phyloP scores from a whole-genome alignment of 2,797 vertebrate species.

The Sebastes aleutianus region DNA sequence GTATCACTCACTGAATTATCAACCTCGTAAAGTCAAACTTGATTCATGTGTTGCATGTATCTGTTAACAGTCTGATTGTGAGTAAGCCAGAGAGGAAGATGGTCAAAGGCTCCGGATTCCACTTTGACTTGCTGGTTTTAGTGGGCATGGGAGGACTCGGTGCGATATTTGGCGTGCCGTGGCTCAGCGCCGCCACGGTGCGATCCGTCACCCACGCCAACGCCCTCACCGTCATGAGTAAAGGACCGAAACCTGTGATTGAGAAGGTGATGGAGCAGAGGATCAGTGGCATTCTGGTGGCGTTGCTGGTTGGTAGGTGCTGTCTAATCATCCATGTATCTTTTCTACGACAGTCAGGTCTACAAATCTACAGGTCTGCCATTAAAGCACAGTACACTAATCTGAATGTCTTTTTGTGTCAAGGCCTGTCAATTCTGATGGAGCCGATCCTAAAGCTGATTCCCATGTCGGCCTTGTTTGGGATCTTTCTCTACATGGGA shows the following conservation, averaged over 20 bases:
- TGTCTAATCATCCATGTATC: background rate
- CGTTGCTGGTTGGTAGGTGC: slow-evolving; percentile 91
- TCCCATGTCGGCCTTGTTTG: slow-evolving; percentile 92
- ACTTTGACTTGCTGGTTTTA: slow-evolving; percentile 92
- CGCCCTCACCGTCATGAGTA: slow-evolving; percentile 93
- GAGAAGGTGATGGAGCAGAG: slow-evolving; percentile 94
- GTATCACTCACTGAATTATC: background rate
- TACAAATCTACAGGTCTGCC: background rate
- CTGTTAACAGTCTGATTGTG: slow-evolving; percentile 87
- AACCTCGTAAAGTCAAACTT: background rate
- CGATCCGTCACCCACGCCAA: slow-evolving; percentile 95
- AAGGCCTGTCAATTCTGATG: slow-evolving; percentile 95
- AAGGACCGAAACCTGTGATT: slow-evolving; percentile 84
- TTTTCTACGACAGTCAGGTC: background rate
- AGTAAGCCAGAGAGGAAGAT: slow-evolving; percentile 96
- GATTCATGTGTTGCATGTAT: background rate
- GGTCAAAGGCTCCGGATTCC: slow-evolving; percentile 95
- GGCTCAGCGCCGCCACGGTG: slow-evolving; percentile 96
- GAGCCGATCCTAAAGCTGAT: slow-evolving; percentile 92
- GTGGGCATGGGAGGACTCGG: slow-evolving; percentile 93
- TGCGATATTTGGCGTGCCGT: slow-evolving; percentile 93
- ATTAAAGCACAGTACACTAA: background rate
- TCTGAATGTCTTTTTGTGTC: slow-evolving; percentile 16
- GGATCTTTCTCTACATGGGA: slow-evolving; percentile 99
- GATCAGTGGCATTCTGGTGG: slow-evolving; percentile 91